These are phyloP conservation scores for Pangasianodon hypophthalmus DNA, from an alignment of 2,113 vertebrate genomes.

Conservation along the genomic window DNA sequence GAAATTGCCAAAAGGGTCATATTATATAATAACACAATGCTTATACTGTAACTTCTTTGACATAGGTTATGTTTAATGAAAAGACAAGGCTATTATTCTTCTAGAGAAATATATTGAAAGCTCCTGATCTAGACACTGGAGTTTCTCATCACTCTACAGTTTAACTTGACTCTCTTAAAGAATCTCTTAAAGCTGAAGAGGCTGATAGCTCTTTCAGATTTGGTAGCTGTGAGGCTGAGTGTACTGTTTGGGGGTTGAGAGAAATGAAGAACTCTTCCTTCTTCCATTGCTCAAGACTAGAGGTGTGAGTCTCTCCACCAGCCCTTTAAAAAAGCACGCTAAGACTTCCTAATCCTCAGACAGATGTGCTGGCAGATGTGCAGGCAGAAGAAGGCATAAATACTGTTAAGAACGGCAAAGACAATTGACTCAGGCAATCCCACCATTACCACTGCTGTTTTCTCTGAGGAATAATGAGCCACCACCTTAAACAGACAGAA, in stretches of 20 bases:
- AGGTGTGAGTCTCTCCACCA: neutral
- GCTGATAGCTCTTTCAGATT: neutral
- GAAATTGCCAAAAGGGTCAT: neutral
- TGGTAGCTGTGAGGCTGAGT: neutral
- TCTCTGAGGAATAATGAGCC: conserved; percentile 52
- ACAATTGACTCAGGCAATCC: conserved; percentile 33
- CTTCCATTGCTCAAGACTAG: neutral
- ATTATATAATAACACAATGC: neutral
- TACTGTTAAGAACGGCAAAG: conserved; percentile 62
- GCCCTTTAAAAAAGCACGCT: neutral
- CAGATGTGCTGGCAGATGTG: neutral
- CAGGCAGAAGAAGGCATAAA: neutral
- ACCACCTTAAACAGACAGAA: conserved; percentile 80
- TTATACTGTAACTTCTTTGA: neutral
- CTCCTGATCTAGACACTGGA: neutral
- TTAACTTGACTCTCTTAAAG: neutral
- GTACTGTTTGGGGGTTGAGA: neutral
- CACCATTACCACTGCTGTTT: neutral
- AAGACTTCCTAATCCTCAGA: neutral
- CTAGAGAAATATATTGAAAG: neutral
- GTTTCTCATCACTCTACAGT: neutral
- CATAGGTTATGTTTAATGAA: neutral
- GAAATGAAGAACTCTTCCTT: neutral
- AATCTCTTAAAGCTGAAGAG: neutral
- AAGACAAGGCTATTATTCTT: neutral